These are phyloP conservation scores for Ceyx cyanopectus DNA, from an alignment of 2,113 vertebrate species.

Conservation along the genomic window DNA sequence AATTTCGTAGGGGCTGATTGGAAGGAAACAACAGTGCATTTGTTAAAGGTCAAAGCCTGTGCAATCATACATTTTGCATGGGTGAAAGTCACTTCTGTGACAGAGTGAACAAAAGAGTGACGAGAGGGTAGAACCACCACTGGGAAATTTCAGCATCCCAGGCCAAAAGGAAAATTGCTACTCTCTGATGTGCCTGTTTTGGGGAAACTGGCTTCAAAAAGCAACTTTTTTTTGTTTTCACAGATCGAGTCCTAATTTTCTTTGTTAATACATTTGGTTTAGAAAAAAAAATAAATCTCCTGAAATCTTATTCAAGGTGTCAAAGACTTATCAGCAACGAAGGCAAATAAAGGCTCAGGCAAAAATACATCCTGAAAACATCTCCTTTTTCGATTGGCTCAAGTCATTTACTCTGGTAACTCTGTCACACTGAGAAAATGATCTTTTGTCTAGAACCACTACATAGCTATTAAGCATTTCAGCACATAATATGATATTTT, in stretches of 20 bases:
- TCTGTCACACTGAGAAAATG: constrained; percentile 63
- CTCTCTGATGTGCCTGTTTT: background rate
- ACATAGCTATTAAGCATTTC: constrained; percentile 62
- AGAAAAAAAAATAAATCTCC: constrained; percentile 18
- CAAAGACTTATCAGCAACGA: constrained; percentile 36
- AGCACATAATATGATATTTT: constrained; percentile 44
- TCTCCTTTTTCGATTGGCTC: constrained; percentile 36
- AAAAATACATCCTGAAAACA: constrained; percentile 37
- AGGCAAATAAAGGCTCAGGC: constrained; percentile 26
- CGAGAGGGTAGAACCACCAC: background rate
- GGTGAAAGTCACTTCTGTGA: constrained; percentile 39
- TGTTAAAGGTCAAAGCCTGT: constrained; percentile 68
- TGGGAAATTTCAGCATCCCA: background rate
- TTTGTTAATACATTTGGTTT: constrained; percentile 13
- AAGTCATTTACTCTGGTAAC: constrained; percentile 65
- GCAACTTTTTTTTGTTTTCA: constrained; percentile 7
- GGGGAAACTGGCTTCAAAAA: background rate
- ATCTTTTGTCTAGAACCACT: constrained; percentile 63
- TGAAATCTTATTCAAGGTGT: constrained; percentile 19
- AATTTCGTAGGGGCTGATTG: background rate
- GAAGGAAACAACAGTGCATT: background rate
- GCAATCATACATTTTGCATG: constrained; percentile 49
- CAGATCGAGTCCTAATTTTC: background rate
- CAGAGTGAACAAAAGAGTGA: constrained; percentile 39
- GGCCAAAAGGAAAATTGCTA: background rate